These are phyloP conservation scores for Muschampia plurimacula DNA, from an alignment of 2,888 invertebrate genomes.

Conservation along the genomic window DNA sequence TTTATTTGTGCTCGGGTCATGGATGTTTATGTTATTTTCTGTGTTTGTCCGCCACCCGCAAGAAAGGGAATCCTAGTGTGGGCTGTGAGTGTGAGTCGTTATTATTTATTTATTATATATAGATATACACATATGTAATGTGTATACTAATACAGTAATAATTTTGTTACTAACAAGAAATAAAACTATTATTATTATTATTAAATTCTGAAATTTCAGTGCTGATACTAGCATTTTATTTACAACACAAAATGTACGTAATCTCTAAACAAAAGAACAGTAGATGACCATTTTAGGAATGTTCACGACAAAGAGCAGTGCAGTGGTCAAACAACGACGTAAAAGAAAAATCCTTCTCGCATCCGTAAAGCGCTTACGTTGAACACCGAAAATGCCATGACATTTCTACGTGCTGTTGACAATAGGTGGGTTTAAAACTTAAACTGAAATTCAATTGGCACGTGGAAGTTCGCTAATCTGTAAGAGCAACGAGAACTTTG, in stretches of 20 bases:
- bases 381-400: slow-evolving; percentile 15
- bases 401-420: slow-evolving; percentile 13
- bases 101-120: too few relatives aligned
- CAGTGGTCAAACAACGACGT: slow-evolving; percentile 6
- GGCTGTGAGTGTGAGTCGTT: too few relatives aligned
- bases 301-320: not conserved
- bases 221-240: not conserved
- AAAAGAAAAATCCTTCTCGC: slow-evolving; percentile 6
- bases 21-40: too few relatives aligned
- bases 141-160: too few relatives aligned
- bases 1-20: too few relatives aligned
- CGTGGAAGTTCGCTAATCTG: not conserved
- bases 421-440: slow-evolving; percentile 25
- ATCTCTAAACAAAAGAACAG: not conserved
- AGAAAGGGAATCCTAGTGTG: too few relatives aligned
- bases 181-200: too few relatives aligned
- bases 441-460: slow-evolving; percentile 15
- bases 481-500: not conserved
- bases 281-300: not conserved
- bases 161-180: too few relatives aligned
- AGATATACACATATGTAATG: too few relatives aligned
- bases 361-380: slow-evolving; percentile 15
- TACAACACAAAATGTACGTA: not conserved
- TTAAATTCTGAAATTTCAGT: too few relatives aligned
- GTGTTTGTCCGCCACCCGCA: too few relatives aligned